A percentile compares a stretch with the other conserved stretches of the same genome.
phyloP scores from a whole-genome alignment of 2,113 vertebrate genomes.

The Brachionichthys hirsutus region DNA sequence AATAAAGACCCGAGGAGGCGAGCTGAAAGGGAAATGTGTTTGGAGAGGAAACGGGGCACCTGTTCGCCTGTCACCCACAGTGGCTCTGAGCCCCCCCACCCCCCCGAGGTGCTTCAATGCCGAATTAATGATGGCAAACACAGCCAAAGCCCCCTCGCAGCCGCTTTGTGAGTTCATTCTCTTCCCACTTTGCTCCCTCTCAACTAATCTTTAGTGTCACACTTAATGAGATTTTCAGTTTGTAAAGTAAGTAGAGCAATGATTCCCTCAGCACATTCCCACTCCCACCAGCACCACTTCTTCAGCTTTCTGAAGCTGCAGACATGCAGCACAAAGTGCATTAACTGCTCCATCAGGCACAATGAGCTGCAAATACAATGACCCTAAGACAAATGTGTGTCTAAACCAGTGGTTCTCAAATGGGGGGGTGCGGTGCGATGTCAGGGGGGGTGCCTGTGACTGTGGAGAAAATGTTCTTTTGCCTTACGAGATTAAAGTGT shows the following conservation, averaged over 20 bases:
- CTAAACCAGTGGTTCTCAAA: too few species aligned
- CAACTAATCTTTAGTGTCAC: constrained; percentile 77
- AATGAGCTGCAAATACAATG: constrained; percentile 30
- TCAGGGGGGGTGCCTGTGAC: too few species aligned
- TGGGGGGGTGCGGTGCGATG: too few species aligned
- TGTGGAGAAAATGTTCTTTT: too few species aligned
- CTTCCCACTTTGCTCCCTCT: constrained; percentile 72
- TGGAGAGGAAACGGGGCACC: constrained; percentile 63
- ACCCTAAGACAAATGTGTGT: constrained; percentile 32
- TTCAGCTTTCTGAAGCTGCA: too few species aligned
- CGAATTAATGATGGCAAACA: constrained; percentile 74
- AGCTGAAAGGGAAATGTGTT: constrained; percentile 53
- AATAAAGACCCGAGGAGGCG: constrained; percentile 62
- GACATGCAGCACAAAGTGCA: constrained; percentile 21
- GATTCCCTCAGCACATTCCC: constrained; percentile 58
- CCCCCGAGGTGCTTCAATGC: constrained; percentile 60
- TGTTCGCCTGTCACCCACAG: constrained; percentile 66
- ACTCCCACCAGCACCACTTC: constrained; percentile 41
- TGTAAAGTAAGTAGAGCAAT: constrained; percentile 73
- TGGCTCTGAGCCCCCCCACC: constrained; percentile 32
- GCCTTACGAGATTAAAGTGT: too few species aligned
- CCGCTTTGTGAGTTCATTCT: constrained; percentile 69
- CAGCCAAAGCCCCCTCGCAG: constrained; percentile 62
- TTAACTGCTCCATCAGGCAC: constrained; percentile 34
- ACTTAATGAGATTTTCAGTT: constrained; percentile 78